These are phyloP conservation scores for Capra hircus DNA, from an alignment of 2,113 vertebrate species.

Conservation along the genomic window DNA sequence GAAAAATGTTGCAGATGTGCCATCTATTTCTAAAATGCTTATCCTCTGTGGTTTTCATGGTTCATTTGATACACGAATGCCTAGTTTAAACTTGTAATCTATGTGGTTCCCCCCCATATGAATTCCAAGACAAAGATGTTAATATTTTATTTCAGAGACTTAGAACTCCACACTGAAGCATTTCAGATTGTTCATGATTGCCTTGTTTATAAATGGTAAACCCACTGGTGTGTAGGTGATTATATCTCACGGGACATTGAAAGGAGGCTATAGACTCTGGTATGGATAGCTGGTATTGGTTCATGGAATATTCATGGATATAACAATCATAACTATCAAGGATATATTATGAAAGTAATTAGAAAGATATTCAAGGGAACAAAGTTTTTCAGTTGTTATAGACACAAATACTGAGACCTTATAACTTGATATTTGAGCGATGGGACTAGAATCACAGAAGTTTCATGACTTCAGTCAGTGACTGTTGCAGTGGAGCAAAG, in stretches of 20 bases:
- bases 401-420: background rate
- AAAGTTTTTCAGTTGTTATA: background rate
- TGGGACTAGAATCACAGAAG: background rate
- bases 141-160: conserved; percentile 28
- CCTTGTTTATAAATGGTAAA: background rate
- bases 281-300: background rate
- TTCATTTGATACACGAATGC: conserved; percentile 33
- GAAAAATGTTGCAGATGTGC: conserved; percentile 28
- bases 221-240: background rate
- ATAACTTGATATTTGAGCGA: background rate
- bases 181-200: background rate
- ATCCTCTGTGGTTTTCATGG: conserved; percentile 11
- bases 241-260: background rate
- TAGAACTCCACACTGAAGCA: background rate
- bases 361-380: background rate
- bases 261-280: background rate
- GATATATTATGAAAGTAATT: background rate
- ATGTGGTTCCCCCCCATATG: background rate
- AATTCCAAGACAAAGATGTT: conserved; percentile 23
- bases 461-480: background rate
- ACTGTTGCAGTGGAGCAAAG: background rate
- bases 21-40: conserved; percentile 45
- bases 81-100: conserved; percentile 26
- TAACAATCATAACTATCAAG: background rate
- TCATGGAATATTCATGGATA: background rate